A percentile compares a stretch with the other conserved stretches of the same genome.
These are phyloP conservation scores for Leptocoma aspasia DNA, from an alignment of 2,113 vertebrate species.

Conservation along the genomic window DNA sequence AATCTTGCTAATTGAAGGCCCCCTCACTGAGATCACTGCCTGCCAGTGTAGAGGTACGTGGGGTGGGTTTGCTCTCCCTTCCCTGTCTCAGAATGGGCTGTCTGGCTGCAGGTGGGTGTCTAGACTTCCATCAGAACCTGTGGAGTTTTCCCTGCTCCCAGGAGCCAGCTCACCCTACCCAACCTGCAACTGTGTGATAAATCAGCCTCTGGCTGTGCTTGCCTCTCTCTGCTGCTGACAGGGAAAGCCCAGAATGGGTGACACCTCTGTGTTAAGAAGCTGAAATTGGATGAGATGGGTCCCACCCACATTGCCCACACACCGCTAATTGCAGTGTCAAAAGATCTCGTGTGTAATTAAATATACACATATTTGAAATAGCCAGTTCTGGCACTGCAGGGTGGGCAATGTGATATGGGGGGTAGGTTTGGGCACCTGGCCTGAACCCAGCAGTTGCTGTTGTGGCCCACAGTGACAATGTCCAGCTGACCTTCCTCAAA, in stretches of 20 bases:
- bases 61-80: background rate
- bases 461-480: background rate
- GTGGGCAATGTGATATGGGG: accelerated
- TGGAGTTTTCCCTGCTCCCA: background rate
- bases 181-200: background rate
- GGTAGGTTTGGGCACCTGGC: background rate
- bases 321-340: background rate
- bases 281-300: background rate
- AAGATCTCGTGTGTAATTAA: background rate
- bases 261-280: background rate
- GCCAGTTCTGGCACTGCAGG: background rate
- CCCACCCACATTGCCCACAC: constrained; percentile 19
- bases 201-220: constrained; percentile 14
- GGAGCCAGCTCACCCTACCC: background rate
- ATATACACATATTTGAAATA: accelerated
- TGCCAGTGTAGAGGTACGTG: background rate
- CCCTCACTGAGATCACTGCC: background rate
- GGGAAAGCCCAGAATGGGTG: background rate
- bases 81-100: background rate
- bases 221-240: background rate
- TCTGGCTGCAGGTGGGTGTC: background rate
- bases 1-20: background rate
- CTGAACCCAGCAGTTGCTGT: background rate
- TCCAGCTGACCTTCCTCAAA: background rate
- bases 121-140: background rate